phyloP scores from a whole-genome alignment of 1,140 invertebrate species.

The Drosophila setifemur region DNA sequence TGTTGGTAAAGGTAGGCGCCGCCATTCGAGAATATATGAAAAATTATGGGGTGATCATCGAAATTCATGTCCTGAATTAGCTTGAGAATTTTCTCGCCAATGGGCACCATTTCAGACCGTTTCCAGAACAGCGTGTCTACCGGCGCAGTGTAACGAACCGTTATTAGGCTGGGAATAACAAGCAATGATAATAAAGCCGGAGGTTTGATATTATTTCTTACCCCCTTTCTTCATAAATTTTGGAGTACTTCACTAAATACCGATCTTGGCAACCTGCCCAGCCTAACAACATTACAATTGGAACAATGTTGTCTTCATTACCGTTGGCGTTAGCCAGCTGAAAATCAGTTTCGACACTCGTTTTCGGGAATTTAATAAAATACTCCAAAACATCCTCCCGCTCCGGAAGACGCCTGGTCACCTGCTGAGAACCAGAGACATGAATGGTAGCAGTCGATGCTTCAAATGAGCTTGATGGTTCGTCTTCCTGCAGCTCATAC shows the following conservation, averaged over 20 bases:
- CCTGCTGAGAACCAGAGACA: background rate
- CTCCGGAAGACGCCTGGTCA: constrained; percentile 1
- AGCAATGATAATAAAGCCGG: background rate
- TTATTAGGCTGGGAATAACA: constrained; percentile 86
- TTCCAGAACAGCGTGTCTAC: constrained; percentile 87
- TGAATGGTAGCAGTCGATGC: constrained; percentile 20
- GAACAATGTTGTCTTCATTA: constrained; percentile 85
- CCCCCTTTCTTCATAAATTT: constrained; percentile 90
- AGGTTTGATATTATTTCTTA: constrained; percentile 70
- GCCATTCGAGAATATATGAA: constrained; percentile 92
- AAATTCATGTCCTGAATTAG: constrained; percentile 87
- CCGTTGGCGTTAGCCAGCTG: constrained; percentile 83
- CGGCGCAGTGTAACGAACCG: constrained; percentile 88
- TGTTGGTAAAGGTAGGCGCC: constrained; percentile 88
- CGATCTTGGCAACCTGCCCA: constrained; percentile 91
- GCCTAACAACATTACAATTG: constrained; percentile 89
- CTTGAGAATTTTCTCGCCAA: constrained; percentile 87
- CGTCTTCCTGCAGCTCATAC: constrained; percentile 42
- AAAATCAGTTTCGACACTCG: constrained; percentile 82
- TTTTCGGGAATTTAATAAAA: constrained; percentile 86
- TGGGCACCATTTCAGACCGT: constrained; percentile 84
- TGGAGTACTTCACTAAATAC: constrained; percentile 90
- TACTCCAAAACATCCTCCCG: constrained; percentile 84
- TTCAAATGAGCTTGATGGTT: constrained; percentile 36
- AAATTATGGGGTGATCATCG: constrained; percentile 88